A percentile compares a stretch with the other conserved stretches of the same genome.
Conservation (phyloP, 2,888 invertebrate species). For the Andrena flavipes region DNA sequence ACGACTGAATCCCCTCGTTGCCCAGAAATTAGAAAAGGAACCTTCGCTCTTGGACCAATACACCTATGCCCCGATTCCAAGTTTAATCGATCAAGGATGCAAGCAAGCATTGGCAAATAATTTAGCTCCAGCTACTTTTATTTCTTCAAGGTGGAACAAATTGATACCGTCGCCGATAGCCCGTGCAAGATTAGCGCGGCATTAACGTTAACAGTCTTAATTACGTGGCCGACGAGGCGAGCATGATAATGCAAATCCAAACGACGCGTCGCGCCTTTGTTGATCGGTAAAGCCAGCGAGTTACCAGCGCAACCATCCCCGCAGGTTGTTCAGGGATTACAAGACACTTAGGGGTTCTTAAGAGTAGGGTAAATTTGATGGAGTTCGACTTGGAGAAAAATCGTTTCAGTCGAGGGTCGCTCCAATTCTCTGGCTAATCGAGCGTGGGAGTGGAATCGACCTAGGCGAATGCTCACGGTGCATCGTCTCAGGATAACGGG, state of each 20-base stretch:
- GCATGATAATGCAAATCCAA: conserved; percentile 2
- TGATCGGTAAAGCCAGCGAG: neutral
- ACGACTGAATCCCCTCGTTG: conserved; percentile 3
- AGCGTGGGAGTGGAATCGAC: conserved; percentile 24
- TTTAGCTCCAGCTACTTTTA: neutral
- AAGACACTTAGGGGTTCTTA: conserved; percentile 6
- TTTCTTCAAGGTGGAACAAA: neutral
- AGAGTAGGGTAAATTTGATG: conserved; percentile 23
- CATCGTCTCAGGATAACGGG: conserved; percentile 28
- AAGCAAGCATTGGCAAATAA: neutral
- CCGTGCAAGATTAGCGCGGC: neutral
- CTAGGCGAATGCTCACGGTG: neutral
- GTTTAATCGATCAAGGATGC: conserved; percentile 19
- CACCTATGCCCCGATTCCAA: conserved; percentile 43
- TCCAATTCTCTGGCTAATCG: conserved; percentile 35
- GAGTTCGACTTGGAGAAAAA: conserved; percentile 35
- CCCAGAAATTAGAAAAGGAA: neutral
- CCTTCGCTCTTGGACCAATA: neutral
- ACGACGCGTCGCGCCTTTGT: neutral
- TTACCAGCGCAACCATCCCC: neutral
- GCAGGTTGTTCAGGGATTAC: neutral
- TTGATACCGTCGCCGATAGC: neutral
- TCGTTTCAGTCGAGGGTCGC: conserved; percentile 6
- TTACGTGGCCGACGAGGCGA: neutral
- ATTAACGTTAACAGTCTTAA: neutral